Evolutionary conservation across 2,888 invertebrate genomes (phyloP).

Genomic region (Stenodema calcarata): DNA sequence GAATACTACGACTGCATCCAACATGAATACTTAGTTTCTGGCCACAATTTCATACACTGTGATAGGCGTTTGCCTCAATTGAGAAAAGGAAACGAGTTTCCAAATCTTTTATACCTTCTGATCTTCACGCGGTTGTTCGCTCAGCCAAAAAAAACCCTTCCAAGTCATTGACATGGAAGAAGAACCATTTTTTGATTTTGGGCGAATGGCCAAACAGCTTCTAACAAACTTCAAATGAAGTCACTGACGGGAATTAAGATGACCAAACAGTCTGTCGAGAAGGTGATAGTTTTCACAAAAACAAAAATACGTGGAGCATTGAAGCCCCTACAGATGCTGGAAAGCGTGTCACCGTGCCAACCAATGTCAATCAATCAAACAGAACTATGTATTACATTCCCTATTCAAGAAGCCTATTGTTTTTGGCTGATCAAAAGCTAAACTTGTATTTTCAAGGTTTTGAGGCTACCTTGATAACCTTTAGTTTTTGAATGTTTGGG

Average conservation of each 20-base stretch:
- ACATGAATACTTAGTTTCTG: constrained; percentile 53
- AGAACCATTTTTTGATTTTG: neutral
- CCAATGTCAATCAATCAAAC: no score
- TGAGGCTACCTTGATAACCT: no score
- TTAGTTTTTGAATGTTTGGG: no score
- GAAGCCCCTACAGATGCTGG: neutral
- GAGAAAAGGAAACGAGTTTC: constrained; percentile 51
- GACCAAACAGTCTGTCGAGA: neutral
- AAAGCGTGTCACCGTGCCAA: neutral
- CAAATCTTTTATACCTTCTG: constrained; percentile 32
- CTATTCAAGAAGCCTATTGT: no score
- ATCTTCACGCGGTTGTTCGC: neutral
- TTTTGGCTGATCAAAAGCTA: no score
- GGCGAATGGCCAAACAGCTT: neutral
- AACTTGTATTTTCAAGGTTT: no score
- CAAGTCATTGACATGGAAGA: neutral
- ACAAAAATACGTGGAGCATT: neutral
- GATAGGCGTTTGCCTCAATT: constrained; percentile 52
- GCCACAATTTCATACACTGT: constrained; percentile 49
- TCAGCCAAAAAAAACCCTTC: neutral
- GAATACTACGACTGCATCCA: constrained; percentile 46
- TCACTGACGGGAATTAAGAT: neutral
- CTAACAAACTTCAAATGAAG: neutral
- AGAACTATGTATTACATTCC: no score
- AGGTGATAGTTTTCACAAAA: neutral